phyloP scores from a whole-genome alignment of 2,113 vertebrate species.

The Melanerpes aurifrons region DNA sequence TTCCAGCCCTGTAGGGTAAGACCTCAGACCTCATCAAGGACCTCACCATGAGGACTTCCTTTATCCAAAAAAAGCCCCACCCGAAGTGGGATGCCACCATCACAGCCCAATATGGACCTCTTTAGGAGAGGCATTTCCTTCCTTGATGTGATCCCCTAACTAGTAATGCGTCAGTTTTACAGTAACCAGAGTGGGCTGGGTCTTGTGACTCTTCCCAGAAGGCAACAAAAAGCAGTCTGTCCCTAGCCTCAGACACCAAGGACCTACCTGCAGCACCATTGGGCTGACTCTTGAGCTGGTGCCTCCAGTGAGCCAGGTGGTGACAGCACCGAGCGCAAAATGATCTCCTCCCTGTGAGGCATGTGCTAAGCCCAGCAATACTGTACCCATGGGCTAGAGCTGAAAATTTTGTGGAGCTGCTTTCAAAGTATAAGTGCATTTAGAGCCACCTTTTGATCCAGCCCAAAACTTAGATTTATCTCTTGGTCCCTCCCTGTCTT shows the following conservation, averaged over 20 bases:
- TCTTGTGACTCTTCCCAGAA: not conserved
- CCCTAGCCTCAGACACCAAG: accelerated
- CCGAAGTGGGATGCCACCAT: not conserved
- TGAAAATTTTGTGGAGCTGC: not conserved
- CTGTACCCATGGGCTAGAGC: not conserved
- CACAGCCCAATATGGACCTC: not conserved
- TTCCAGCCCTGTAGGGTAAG: not conserved
- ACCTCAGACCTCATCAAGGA: not conserved
- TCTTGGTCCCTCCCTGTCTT: not conserved
- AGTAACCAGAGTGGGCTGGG: not conserved
- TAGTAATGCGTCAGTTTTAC: not conserved
- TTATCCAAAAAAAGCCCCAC: not conserved
- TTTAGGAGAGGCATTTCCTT: not conserved
- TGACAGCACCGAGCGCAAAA: not conserved
- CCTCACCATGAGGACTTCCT: not conserved
- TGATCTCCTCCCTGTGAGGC: accelerated
- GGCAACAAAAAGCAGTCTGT: not conserved
- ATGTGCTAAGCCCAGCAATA: accelerated
- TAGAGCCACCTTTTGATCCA: not conserved
- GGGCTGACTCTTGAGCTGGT: accelerated
- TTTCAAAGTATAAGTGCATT: not conserved
- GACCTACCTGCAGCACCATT: not conserved
- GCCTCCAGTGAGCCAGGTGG: not conserved
- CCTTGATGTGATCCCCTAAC: not conserved
- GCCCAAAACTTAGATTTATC: not conserved